Percentiles rank a stretch among this genome's conserved stretches.
phyloP scores from a whole-genome alignment of 2,113 vertebrate genomes.

The Pangasianodon hypophthalmus region DNA sequence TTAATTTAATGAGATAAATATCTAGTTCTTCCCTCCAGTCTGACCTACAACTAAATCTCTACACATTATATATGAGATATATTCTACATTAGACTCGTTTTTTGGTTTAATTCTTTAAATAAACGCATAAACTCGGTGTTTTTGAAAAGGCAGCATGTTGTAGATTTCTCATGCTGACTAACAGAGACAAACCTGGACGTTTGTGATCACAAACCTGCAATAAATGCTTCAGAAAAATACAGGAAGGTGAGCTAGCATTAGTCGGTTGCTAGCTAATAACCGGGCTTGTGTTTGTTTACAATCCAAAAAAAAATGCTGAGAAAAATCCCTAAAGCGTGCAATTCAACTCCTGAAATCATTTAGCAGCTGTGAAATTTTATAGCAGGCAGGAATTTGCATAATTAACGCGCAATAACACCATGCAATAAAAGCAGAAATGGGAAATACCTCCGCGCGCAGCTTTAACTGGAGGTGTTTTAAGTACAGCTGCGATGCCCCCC shows the following conservation, averaged over 20 bases:
- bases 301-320: background rate
- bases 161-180: background rate
- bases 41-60: too few relatives aligned
- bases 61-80: background rate
- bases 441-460: slow-evolving; percentile 4
- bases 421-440: background rate
- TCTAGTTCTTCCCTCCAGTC: too few relatives aligned
- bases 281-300: slow-evolving; percentile 23
- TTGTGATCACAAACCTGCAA: background rate
- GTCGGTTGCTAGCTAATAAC: background rate
- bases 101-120: background rate
- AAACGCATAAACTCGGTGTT: background rate
- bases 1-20: background rate
- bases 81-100: background rate
- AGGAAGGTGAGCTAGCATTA: background rate
- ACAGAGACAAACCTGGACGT: background rate
- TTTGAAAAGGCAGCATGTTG: background rate
- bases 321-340: background rate
- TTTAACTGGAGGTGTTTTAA: slow-evolving; percentile 16
- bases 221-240: background rate
- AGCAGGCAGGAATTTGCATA: background rate
- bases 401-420: background rate
- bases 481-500: background rate
- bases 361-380: background rate
- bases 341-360: background rate